Conservation (phyloP, 2,888 invertebrate species). For the Eupithecia insigniata region DNA sequence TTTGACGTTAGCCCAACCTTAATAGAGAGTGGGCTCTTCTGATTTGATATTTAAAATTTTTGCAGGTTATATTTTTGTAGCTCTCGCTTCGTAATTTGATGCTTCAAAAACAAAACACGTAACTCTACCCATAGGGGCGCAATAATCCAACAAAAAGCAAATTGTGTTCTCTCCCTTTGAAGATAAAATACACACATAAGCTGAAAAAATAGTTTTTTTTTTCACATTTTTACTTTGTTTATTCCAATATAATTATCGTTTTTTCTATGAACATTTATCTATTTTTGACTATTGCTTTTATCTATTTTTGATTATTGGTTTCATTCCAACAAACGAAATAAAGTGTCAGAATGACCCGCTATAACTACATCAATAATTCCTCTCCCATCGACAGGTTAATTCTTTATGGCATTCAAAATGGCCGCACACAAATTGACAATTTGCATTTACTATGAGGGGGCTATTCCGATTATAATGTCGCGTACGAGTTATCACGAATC, state of each 20-base stretch:
- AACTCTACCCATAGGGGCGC: neutral
- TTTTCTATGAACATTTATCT: neutral
- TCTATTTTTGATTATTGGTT: neutral
- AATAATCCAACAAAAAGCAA: neutral
- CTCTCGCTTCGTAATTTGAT: neutral
- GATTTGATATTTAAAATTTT: neutral
- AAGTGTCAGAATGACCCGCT: neutral
- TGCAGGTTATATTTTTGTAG: neutral
- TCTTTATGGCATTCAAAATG: slow-evolving; percentile 34
- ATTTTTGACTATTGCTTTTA: neutral
- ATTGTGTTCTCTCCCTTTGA: neutral
- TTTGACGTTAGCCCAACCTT: neutral
- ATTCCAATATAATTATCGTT: neutral
- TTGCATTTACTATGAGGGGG: slow-evolving; percentile 34
- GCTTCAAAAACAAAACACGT: neutral
- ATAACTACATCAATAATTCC: slow-evolving; percentile 24
- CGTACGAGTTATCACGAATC: neutral
- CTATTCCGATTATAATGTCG: slow-evolving; percentile 3
- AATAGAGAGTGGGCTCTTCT: neutral
- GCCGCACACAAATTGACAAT: slow-evolving; percentile 39
- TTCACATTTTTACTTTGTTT: neutral
- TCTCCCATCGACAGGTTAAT: slow-evolving; percentile 33
- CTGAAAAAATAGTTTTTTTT: neutral
- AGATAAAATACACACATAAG: neutral
- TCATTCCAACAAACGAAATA: neutral